These are phyloP conservation scores for Brenthis daphne DNA, from an alignment of 2,888 invertebrate species.

Conservation along the genomic window DNA sequence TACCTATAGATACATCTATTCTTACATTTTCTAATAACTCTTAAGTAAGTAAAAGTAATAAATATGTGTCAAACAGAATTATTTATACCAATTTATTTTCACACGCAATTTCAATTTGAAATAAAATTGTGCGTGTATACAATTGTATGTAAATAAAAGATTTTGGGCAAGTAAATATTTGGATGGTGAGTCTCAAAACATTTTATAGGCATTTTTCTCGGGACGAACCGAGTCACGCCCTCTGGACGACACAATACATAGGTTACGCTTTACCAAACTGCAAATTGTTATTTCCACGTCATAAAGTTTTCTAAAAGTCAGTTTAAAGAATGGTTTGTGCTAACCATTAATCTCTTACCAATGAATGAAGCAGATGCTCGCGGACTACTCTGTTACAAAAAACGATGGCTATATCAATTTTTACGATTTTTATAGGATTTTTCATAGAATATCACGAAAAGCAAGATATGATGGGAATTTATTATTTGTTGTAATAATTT, in stretches of 20 bases:
- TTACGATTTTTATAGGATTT: conserved; percentile 31
- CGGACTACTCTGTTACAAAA: conserved; percentile 43
- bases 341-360: conserved; percentile 72
- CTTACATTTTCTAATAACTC: too few relatives aligned
- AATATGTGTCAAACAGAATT: too few relatives aligned
- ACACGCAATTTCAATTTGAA: neutral
- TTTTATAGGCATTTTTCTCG: conserved; percentile 54
- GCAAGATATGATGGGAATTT: too few relatives aligned
- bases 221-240: conserved; percentile 70
- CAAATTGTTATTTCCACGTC: conserved; percentile 79
- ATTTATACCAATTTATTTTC: neutral
- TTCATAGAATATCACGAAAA: neutral
- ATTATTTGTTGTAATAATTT: too few relatives aligned
- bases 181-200: conserved; percentile 72
- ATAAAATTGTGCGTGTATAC: neutral
- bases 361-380: conserved; percentile 61
- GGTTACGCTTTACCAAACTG: conserved; percentile 61
- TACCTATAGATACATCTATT: too few relatives aligned
- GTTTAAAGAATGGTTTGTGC: conserved; percentile 49
- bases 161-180: conserved; percentile 76
- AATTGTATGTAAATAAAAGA: conserved; percentile 50
- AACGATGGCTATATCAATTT: conserved; percentile 41
- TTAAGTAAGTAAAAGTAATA: too few relatives aligned
- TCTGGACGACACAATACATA: conserved; percentile 60
- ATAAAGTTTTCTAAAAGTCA: conserved; percentile 72